Evolutionary conservation across 2,797 vertebrate genomes (phyloP).

Genomic region (Notoglanidium macrostoma): DNA sequence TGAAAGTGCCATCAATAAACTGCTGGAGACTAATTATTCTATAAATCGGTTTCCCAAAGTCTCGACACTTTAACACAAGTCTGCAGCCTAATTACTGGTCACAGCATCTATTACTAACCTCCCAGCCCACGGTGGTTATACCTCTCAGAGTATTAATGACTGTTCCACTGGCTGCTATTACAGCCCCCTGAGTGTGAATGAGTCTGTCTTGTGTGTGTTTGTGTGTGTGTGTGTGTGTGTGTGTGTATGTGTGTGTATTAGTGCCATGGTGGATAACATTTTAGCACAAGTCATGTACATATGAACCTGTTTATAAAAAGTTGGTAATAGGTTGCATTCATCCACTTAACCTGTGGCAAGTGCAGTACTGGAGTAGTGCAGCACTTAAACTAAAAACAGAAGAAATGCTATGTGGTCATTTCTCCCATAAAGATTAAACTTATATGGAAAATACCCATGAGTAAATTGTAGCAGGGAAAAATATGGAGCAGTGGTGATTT

Average conservation of each 20-base stretch:
- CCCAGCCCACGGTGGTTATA: conserved; percentile 68
- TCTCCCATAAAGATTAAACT: conserved; percentile 4
- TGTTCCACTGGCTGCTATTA: conserved; percentile 66
- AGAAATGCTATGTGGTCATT: conserved; percentile 9
- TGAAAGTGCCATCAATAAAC: conserved; percentile 82
- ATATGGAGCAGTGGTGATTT: conserved; percentile 8
- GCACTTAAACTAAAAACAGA: conserved; percentile 4
- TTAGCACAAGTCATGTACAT: conserved; percentile 28
- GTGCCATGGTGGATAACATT: conserved; percentile 29
- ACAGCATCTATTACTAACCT: conserved; percentile 78
- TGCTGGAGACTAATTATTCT: conserved; percentile 82
- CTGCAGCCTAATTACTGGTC: conserved; percentile 80
- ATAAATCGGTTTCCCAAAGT: conserved; percentile 81
- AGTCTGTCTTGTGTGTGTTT: conserved; percentile 43
- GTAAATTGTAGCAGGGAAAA: conserved; percentile 33
- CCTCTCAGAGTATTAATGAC: conserved; percentile 71
- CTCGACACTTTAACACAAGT: conserved; percentile 79
- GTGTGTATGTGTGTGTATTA: conserved; percentile 7
- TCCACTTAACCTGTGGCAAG: conserved; percentile 29
- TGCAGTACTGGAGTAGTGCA: conserved; percentile 1
- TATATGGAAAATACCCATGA: conserved; percentile 37
- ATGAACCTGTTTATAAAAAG: conserved; percentile 39
- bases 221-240: conserved; percentile 8
- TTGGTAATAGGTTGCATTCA: conserved; percentile 24
- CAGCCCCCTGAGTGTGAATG: conserved; percentile 56